Evolutionary conservation across 1,140 invertebrate species (phyloP), one percentile per base, ranked within the genome.

Genomic region (Chironomus striatipennis): DNA sequence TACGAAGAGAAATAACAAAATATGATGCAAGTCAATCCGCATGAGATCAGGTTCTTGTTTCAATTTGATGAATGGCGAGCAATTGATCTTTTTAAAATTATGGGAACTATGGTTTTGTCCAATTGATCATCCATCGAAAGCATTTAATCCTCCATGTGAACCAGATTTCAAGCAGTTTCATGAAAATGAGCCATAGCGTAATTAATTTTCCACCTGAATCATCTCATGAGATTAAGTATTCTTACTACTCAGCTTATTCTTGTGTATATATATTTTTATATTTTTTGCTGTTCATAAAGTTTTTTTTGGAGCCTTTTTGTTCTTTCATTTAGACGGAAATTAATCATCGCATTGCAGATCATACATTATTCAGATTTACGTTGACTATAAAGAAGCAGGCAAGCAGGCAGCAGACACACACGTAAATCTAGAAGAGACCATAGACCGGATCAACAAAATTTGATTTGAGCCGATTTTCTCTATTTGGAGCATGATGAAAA

Each of bases 181-280:
- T 70, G 65, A 70, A 70, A 70, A 70, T 70, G 65, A 70, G 65
- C 17, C 65, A 10, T 70, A n/a, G 12, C 47, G 18, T 70, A 70
- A 70, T 70, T 70, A 70, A 70, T 70, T 70, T 70, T 70, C 65
- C 65, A 70, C 65, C 65, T 70, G 17, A 70, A 70, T 70, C 65
- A 70, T 70, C 20, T 18, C 47, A 57, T n/a, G 24, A 34, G 24
- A 34, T 34, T 34, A 34, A 34, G 24, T 34, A 34, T 34, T 34
- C 24, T 57, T 15, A 57, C 47, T 57, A 7, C 15, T 57, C 5
- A 5, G 24, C 24, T 34, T 34, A 34, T 34, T 34, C 24, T 34
- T 34, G 24, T 34, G 24, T 34, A n/a, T n/a, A n/a, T 15, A 47
- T 47, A 47, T 47, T 47, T 57, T 57, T 57, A 47, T 12, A 4